Evolutionary conservation across 2,888 invertebrate species (phyloP), one percentile per base, ranked within the genome.

Genomic region (Thera obeliscata): DNA sequence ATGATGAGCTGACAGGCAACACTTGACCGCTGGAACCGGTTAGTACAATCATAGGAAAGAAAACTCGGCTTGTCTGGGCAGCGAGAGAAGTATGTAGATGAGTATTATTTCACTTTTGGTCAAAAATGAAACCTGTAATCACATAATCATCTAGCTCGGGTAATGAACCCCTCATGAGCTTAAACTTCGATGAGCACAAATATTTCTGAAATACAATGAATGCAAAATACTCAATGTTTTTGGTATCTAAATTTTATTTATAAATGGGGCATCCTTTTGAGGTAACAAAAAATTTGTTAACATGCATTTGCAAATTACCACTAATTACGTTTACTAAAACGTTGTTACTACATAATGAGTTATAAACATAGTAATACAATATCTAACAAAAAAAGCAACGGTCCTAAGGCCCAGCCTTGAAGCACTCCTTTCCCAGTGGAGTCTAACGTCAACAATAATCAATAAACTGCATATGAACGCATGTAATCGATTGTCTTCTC

Each of bases 401-500:
- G 43, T 41, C 56, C 56, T 56, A 56, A 56, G 22, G 76, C 65
- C 52, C 67, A 81, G 77, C 89, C 88, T 87, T 87, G 87, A 80
- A 71, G 81, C 58, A 87, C 78, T 71, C 85, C 86, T 78, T 91
- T 86, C 87, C 85, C 87, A 91, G 90, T 87, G 83, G 85, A 84
- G 87, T 83, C 78, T 83, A 79, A 79, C 77, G 82, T 80, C 83
- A 85, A 90, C 90, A 91, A 90, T 88, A 89, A 91, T 90, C 93
- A 90, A 92, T 91, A 89, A 90, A 90, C 79, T 86, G 85, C 87
- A 88, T 87, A 87, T 80, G 85, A 87, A 84, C 80, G 81, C 78
- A 80, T 86, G 81, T 92, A 92, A 92, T 92, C 91, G 88, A 92
- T 91, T 92, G 91, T 91, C 84, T 90, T 87, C 87, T 88, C 86